A percentile compares a stretch with the other conserved stretches of the same genome.
These are phyloP conservation scores for Camponotus fellah DNA, from an alignment of 2,888 invertebrate species.

Conservation along the genomic window DNA sequence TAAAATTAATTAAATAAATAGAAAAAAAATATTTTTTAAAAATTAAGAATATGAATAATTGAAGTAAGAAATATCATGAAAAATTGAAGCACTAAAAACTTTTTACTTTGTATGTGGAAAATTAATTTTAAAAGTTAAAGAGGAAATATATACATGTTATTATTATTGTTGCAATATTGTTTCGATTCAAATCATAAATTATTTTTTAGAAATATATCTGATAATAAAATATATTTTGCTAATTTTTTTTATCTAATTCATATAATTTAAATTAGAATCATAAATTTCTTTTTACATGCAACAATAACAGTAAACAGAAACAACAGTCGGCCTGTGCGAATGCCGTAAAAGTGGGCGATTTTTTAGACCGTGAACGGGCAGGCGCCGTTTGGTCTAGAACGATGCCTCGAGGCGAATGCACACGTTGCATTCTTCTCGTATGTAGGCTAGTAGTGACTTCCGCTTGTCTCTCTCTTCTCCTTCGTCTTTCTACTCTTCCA, in stretches of 20 bases:
- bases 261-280: not conserved
- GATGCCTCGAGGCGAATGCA: conserved; percentile 40
- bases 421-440: conserved; percentile 55
- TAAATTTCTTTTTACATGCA: not conserved
- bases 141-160: too few relatives aligned
- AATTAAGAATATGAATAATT: not conserved
- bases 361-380: conserved; percentile 56
- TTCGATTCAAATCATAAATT: not conserved
- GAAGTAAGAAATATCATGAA: not conserved
- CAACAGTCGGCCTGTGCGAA: conserved; percentile 10
- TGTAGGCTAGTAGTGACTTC: conserved; percentile 69
- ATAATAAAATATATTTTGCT: not conserved
- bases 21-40: not conserved
- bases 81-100: not conserved
- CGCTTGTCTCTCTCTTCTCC: conserved; percentile 38
- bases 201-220: not conserved
- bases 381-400: conserved; percentile 19
- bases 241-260: too few relatives aligned
- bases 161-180: not conserved
- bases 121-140: not conserved
- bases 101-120: not conserved
- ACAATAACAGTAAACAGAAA: conserved; percentile 16
- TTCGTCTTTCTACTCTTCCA: conserved; percentile 50
- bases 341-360: conserved; percentile 38
- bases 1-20: conserved; percentile 10